Base-by-base conservation (phyloP, 2,797 vertebrate species). In the Tokudaia tokunoshimensis region DNA sequence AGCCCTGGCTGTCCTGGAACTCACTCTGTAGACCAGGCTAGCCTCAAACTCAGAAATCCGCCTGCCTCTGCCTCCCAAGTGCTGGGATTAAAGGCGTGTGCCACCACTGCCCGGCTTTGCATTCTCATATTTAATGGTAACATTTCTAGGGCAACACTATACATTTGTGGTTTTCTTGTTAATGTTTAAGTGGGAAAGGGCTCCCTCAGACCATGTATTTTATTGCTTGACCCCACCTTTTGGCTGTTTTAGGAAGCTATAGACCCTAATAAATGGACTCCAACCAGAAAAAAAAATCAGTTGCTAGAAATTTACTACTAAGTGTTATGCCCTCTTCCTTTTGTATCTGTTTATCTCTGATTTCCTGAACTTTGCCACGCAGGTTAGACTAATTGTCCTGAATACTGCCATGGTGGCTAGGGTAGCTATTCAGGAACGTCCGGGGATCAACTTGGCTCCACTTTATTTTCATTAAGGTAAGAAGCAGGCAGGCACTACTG, bases 281-380 rank as follows among this genome's bases (percentile, higher is more conserved):
- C 67, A 59, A 29, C 15, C 11, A 0, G 26, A 75, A 20, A 37
- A 19, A 57, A 41, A 74, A 41, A 15, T 70, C 7, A 55, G 34
- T 17, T 37, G 13, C 14, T 37, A 5, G 12, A 29, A 87, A 37
- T 55, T 9, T 55, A 7, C 22, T 31, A 5, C 1, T 88, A 57
- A n/a, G 10, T 57, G 24, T 31, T 88, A 22, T 75, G 2, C 14
- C 10, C 7, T 72, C 55, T 29, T 29, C n/a, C 7, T 14, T 22
- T 20, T 59, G 0, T 6, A 14, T 55, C n/a, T 13, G 10, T 19
- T 50, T 37, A 22, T 6, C 15, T 34, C 20, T 1, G 1, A 0
- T 1, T 29, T n/a, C 1, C 14, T 70, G 15, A 19, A 70, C 15
- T 8, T 70, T 70, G 34, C 34, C 15, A n/a, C n/a, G 5, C 31